phyloP scores from a whole-genome alignment of 2,113 vertebrate species.

The Trogon melanurus region DNA sequence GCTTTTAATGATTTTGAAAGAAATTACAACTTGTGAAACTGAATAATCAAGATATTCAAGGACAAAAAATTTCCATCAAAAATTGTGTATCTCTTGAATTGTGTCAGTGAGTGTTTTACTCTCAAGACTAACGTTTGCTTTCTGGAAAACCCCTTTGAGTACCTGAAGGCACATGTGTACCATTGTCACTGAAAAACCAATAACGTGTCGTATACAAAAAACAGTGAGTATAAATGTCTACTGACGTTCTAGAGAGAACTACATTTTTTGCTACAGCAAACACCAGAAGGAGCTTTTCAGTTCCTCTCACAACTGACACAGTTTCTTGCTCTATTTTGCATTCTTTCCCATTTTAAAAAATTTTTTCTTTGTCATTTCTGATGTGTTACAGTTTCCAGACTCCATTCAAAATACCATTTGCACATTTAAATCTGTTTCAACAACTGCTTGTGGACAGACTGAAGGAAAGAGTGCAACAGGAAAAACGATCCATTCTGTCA shows the following conservation, averaged over 20 bases:
- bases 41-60: not conserved
- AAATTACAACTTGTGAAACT: not conserved
- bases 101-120: not conserved
- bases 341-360: not conserved
- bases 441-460: constrained; percentile 39
- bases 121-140: not conserved
- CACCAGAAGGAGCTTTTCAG: not conserved
- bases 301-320: not conserved
- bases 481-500: constrained; percentile 49
- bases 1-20: not conserved
- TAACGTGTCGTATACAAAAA: not conserved
- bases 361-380: not conserved
- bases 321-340: not conserved
- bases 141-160: not conserved
- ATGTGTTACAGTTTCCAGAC: constrained; percentile 54
- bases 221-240: not conserved
- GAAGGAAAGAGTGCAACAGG: constrained; percentile 30
- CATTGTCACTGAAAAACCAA: not conserved
- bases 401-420: constrained; percentile 38
- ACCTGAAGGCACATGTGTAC: not conserved
- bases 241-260: not conserved
- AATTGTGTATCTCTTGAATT: not conserved
- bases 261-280: not conserved
- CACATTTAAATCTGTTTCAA: constrained; percentile 51
- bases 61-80: not conserved